Base-by-base conservation (phyloP, 2,113 vertebrate species). In the Heterotis niloticus region DNA sequence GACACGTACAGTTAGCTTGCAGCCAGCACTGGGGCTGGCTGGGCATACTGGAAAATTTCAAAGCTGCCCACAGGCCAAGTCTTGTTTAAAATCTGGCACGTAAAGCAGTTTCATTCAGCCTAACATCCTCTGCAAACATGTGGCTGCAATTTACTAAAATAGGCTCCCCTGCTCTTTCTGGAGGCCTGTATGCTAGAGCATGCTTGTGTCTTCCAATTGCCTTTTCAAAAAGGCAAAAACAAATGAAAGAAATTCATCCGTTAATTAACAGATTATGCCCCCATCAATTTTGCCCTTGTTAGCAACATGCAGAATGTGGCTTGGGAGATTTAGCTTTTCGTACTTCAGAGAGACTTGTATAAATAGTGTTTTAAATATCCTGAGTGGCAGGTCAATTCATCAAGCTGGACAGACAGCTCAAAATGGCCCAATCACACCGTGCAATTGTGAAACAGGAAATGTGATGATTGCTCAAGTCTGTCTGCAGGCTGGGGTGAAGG, bases 131-230 rank as follows among this genome's bases (percentile, higher is more conserved):
- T 44, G 76, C 17, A 28, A 75, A 86, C 89, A 90, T 85, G 84
- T 89, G 89, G 88, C 77, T 87, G 85, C 80, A 84, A 90, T 89
- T 89, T 86, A 29, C 66, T 28, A 81, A 79, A 76, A 85, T 81
- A 87, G 87, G 87, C 84, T 82, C 85, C 78, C 29, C 80, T 87
- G 52, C 44, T 87, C 83, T 81, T 82, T 88, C 79, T 81, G 82
- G 83, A 85, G 81, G 80, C 79, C 83, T 82, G 80, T 71, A 76
- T 70, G 78, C 74, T 12, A 80, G 76, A 28, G 18, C 59, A 20
- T 26, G 10, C 59, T 64, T 24, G 0, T 20, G 44, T 1, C 1
- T 26, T 52, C 34, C 66, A 5, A 12, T 34, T 29, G 13, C 23
- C 11, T 56, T 23, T 44, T 7, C 18, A 62, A 28, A 14, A 34